A percentile compares a stretch with the other conserved stretches of the same genome.
Conservation (phyloP, 2,113 vertebrate species). For the Noturus placidus region DNA sequence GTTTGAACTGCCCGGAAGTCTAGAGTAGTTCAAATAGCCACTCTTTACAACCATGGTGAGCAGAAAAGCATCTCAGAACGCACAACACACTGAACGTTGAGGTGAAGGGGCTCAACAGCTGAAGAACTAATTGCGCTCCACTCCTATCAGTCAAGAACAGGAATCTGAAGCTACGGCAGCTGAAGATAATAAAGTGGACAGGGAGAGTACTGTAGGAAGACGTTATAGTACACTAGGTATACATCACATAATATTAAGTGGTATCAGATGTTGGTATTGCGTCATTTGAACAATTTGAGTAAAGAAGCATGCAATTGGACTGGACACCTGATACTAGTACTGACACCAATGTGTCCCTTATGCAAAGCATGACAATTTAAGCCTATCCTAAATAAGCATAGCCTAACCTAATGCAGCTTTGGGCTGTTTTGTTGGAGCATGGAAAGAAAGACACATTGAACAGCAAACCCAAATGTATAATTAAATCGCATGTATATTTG, state of each 20-base stretch:
- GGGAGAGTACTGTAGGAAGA: neutral
- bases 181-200: neutral
- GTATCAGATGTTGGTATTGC: neutral
- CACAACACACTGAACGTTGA: neutral
- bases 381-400: neutral
- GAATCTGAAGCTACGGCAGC: neutral
- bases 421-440: neutral
- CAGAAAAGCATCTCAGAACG: neutral
- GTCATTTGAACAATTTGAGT: neutral
- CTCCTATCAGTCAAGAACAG: neutral
- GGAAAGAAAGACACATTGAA: neutral
- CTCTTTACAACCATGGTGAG: neutral
- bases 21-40: neutral
- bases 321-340: neutral
- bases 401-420: neutral
- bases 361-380: neutral
- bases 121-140: neutral
- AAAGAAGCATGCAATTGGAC: neutral
- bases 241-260: neutral
- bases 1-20: neutral
- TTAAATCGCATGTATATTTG: conserved; percentile 26
- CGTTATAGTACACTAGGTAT: neutral
- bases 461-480: conserved; percentile 8
- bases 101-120: neutral
- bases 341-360: neutral